phyloP scores from a whole-genome alignment of 2,888 invertebrate genomes.

The Ferdinandea cuprea region DNA sequence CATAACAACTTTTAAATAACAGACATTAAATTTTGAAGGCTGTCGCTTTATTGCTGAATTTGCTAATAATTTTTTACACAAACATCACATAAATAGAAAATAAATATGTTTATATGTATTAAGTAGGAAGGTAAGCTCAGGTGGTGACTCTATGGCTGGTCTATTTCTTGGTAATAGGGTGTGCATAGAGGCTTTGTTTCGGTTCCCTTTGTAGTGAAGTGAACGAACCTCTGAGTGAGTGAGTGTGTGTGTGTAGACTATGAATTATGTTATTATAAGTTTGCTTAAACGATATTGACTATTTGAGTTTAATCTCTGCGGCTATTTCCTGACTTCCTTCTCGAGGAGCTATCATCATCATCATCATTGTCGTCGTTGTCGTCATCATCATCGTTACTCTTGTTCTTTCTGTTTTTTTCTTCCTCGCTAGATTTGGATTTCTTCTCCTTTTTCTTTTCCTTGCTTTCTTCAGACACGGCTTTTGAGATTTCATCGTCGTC shows the following conservation, averaged over 20 bases:
- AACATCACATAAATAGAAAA: constrained; percentile 34
- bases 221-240: background rate
- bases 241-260: background rate
- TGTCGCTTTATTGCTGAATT: constrained; percentile 54
- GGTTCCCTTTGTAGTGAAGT: background rate
- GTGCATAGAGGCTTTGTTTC: background rate
- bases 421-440: constrained; percentile 1
- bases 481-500: constrained; percentile 40
- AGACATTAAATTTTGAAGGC: constrained; percentile 26
- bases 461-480: constrained; percentile 25
- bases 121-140: constrained; percentile 19
- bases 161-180: background rate
- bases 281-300: background rate
- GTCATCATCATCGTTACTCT: constrained; percentile 25
- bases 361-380: constrained; percentile 37
- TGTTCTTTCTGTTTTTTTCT: constrained; percentile 10
- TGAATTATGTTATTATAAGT: background rate
- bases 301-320: constrained; percentile 3
- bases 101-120: constrained; percentile 21
- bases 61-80: constrained; percentile 21
- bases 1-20: background rate
- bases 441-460: constrained; percentile 1
- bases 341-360: constrained; percentile 16
- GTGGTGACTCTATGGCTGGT: constrained; percentile 4
- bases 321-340: background rate